Evolutionary conservation across 2,797 vertebrate species (phyloP).

Genomic region (Coranthus polyacanthus): DNA sequence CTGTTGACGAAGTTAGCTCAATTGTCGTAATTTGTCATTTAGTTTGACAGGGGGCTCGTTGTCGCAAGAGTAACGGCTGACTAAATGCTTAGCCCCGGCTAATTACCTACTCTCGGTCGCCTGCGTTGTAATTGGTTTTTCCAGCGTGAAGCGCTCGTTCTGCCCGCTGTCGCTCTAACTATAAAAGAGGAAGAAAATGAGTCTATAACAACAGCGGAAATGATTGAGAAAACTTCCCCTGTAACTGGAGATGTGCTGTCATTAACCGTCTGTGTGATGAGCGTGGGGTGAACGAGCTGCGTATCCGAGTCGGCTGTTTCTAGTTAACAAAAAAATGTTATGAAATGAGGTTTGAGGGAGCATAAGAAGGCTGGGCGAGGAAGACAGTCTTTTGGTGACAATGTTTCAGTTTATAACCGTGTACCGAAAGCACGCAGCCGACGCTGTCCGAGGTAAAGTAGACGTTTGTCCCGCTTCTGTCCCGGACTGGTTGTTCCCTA

Average conservation of each 20-base stretch:
- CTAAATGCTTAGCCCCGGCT: slow-evolving; percentile 10
- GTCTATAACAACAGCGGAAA: slow-evolving; percentile 37
- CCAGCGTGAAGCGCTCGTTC: not conserved
- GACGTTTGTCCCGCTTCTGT: rapidly evolving
- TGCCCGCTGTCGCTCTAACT: not conserved
- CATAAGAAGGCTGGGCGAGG: too few relatives aligned
- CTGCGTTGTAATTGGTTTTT: not conserved
- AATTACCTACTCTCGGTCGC: slow-evolving; percentile 13
- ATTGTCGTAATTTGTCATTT: not conserved
- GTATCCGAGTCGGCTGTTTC: not conserved
- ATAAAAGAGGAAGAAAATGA: rapidly evolving
- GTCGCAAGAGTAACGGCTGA: not conserved
- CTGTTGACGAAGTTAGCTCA: not conserved
- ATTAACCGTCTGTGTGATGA: not conserved
- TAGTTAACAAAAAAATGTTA: not conserved
- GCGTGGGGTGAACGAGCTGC: not conserved
- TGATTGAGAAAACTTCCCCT: slow-evolving; percentile 51
- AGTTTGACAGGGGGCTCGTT: not conserved
- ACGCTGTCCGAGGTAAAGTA: too few relatives aligned
- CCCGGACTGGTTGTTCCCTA: not conserved
- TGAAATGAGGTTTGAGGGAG: not conserved
- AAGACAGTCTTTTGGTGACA: not conserved
- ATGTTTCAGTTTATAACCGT: slow-evolving; percentile 40
- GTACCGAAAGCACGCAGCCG: not conserved
- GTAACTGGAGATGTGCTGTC: slow-evolving; percentile 37